Conservation (phyloP, 2,113 vertebrate species). For the Peromyscus leucopus region DNA sequence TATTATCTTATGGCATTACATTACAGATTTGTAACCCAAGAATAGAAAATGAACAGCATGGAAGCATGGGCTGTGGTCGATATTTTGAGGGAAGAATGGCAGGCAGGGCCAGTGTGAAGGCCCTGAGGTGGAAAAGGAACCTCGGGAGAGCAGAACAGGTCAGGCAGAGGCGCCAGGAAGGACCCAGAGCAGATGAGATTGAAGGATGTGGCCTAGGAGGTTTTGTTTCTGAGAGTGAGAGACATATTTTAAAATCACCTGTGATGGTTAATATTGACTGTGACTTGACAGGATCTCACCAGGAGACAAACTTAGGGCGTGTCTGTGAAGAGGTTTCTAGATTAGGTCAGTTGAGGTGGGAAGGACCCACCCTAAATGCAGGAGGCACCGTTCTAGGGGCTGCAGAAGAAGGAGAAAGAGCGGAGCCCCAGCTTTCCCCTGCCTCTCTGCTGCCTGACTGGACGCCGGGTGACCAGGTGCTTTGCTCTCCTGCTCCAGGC, state of each 20-base stretch:
- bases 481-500: too few relatives aligned
- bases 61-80: neutral
- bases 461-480: too few relatives aligned
- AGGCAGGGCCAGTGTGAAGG: neutral
- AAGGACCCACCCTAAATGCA: neutral
- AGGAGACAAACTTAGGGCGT: neutral
- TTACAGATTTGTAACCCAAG: neutral
- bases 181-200: neutral
- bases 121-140: neutral
- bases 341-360: neutral
- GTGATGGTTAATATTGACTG: neutral
- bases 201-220: neutral
- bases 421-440: neutral
- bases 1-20: neutral
- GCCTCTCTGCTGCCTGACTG: neutral
- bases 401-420: neutral
- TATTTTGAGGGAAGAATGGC: neutral
- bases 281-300: neutral
- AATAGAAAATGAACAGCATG: neutral
- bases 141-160: neutral
- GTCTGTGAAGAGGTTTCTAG: neutral
- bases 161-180: neutral
- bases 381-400: neutral
- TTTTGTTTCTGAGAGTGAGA: neutral
- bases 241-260: neutral